Evolutionary conservation across 2,888 invertebrate genomes (phyloP).

Genomic region (Kryphioiulus occultus): DNA sequence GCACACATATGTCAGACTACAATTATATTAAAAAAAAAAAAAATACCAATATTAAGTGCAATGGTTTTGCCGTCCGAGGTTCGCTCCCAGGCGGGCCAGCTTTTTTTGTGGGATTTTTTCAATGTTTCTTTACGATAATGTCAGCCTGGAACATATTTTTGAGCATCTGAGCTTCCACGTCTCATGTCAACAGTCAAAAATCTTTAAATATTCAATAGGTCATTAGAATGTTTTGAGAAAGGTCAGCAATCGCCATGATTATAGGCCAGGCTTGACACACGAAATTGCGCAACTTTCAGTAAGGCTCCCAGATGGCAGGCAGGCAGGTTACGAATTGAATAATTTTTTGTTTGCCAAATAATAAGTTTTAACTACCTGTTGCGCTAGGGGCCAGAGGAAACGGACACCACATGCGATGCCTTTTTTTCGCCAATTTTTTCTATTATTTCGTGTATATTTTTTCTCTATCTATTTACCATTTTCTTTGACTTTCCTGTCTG

Average conservation of each 20-base stretch:
- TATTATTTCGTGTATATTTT: neutral
- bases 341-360: constrained; percentile 1
- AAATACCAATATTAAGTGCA: too few relatives aligned
- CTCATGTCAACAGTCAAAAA: neutral
- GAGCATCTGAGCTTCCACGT: neutral
- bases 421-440: neutral
- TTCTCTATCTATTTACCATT: neutral
- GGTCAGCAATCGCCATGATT: neutral
- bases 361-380: constrained; percentile 23
- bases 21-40: too few relatives aligned
- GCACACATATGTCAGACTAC: too few relatives aligned
- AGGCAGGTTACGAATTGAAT: neutral
- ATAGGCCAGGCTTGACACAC: neutral
- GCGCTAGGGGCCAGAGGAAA: neutral
- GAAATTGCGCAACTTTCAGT: constrained; percentile 10
- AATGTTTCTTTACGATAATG: neutral
- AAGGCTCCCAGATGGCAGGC: neutral
- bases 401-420: neutral
- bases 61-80: too few relatives aligned
- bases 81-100: neutral
- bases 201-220: neutral
- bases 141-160: neutral
- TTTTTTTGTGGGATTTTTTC: too few relatives aligned
- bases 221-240: neutral
- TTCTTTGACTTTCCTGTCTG: neutral